Conservation (phyloP, 2,797 vertebrate species). For the Melanotaenia parkinsoni region DNA sequence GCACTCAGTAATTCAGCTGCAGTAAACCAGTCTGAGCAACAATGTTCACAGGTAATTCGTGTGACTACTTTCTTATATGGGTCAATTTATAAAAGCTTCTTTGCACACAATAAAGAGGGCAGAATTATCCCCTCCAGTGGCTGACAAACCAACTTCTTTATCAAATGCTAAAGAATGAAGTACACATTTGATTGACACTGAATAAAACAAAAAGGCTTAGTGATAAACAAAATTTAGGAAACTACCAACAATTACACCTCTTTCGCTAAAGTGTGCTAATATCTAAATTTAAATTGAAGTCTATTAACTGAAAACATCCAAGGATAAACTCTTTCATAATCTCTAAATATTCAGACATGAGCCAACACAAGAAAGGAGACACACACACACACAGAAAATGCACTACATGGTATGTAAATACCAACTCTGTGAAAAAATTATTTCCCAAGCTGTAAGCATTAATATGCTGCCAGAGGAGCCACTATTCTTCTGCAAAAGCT, state of each 20-base stretch:
- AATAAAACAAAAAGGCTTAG: background rate
- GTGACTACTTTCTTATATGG: constrained; percentile 5
- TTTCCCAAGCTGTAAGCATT: constrained; percentile 5
- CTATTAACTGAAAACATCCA: background rate
- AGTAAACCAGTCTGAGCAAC: constrained; percentile 12
- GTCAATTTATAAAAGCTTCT: background rate
- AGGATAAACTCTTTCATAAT: background rate
- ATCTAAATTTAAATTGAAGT: background rate
- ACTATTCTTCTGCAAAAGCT: constrained; percentile 28
- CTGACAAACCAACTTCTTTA: constrained; percentile 7
- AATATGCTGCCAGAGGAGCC: constrained; percentile 17
- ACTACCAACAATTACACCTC: constrained; percentile 2
- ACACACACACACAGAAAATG: background rate
- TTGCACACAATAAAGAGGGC: background rate
- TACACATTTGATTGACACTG: background rate
- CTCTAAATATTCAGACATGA: background rate
- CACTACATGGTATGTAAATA: background rate
- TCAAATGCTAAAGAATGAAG: constrained; percentile 4
- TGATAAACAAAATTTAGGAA: background rate
- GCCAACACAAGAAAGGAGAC: background rate
- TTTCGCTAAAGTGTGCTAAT: background rate
- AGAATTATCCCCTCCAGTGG: background rate
- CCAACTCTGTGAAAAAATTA: constrained; percentile 1
- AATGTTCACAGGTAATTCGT: constrained; percentile 18
- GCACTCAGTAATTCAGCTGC: constrained; percentile 11